Conservation (phyloP, 2,888 invertebrate species). For the Apocheima hispidaria region DNA sequence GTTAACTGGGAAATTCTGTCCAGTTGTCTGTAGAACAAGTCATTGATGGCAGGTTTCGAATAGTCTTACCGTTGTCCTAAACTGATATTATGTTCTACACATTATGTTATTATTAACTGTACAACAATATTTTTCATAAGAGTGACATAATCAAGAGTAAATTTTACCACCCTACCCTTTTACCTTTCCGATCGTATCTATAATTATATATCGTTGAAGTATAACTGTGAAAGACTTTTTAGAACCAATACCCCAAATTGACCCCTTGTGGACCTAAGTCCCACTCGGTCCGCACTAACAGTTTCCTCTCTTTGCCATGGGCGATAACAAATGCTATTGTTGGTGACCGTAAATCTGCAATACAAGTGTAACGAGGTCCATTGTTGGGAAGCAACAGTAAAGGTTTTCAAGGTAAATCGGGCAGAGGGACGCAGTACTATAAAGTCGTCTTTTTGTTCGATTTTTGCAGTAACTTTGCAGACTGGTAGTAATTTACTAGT, state of each 20-base stretch:
- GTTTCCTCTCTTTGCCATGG: conserved; percentile 26
- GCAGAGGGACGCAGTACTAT: conserved; percentile 6
- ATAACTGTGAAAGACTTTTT: too few relatives aligned
- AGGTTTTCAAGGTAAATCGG: conserved; percentile 46
- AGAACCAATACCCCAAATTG: background rate
- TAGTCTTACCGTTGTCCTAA: too few relatives aligned
- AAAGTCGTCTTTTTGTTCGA: background rate
- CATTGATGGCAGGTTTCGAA: too few relatives aligned
- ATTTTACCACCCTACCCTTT: too few relatives aligned
- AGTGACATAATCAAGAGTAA: too few relatives aligned
- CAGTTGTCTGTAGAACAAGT: too few relatives aligned
- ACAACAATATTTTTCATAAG: too few relatives aligned
- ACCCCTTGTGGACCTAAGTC: background rate
- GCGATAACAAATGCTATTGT: conserved; percentile 72
- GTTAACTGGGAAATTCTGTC: too few relatives aligned
- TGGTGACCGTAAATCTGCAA: conserved; percentile 69
- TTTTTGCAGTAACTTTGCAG: background rate
- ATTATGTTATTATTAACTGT: too few relatives aligned
- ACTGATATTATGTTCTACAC: too few relatives aligned
- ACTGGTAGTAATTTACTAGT: background rate
- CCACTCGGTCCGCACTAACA: conserved; percentile 26
- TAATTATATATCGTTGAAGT: too few relatives aligned
- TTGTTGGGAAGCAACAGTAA: conserved; percentile 56
- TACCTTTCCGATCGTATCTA: too few relatives aligned
- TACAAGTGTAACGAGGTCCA: conserved; percentile 66